phyloP scores from a whole-genome alignment of 2,888 invertebrate species.

The Drosophila borborema region DNA sequence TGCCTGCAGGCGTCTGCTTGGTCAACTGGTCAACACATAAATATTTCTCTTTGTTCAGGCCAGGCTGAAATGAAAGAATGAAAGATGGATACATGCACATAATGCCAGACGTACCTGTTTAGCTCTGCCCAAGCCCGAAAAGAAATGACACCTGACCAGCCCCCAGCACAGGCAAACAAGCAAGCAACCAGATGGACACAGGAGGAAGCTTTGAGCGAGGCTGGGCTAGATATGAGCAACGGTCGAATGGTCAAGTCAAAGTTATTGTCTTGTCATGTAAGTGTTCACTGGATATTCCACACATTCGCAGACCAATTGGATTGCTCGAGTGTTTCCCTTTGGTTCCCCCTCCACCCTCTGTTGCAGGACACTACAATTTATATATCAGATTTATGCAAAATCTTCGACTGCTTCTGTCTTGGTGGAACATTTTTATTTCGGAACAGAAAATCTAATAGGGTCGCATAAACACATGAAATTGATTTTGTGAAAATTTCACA shows the following conservation, averaged over 20 bases:
- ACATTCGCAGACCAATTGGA: slow-evolving; percentile 19
- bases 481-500: neutral
- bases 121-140: neutral
- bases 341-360: slow-evolving; percentile 16
- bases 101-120: slow-evolving; percentile 12
- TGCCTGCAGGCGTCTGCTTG: slow-evolving; percentile 49
- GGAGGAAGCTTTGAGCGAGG: slow-evolving; percentile 4
- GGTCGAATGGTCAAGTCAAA: slow-evolving; percentile 81
- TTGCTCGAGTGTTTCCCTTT: slow-evolving; percentile 45
- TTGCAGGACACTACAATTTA: slow-evolving; percentile 26
- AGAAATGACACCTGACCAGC: slow-evolving; percentile 17
- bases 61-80: slow-evolving; percentile 45
- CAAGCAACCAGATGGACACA: slow-evolving; percentile 18
- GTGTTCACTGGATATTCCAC: slow-evolving; percentile 38
- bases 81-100: slow-evolving; percentile 23
- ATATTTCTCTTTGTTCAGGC: slow-evolving; percentile 76
- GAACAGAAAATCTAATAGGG: neutral
- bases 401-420: neutral
- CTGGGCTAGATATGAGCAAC: slow-evolving; percentile 73
- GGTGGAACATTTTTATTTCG: slow-evolving; percentile 6
- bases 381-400: slow-evolving; percentile 12
- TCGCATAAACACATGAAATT: slow-evolving; percentile 3
- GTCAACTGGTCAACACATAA: slow-evolving; percentile 69
- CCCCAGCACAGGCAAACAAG: slow-evolving; percentile 34
- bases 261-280: slow-evolving; percentile 80